Base-by-base conservation (phyloP, 2,888 invertebrate species). In the Lycophotia porphyrea region DNA sequence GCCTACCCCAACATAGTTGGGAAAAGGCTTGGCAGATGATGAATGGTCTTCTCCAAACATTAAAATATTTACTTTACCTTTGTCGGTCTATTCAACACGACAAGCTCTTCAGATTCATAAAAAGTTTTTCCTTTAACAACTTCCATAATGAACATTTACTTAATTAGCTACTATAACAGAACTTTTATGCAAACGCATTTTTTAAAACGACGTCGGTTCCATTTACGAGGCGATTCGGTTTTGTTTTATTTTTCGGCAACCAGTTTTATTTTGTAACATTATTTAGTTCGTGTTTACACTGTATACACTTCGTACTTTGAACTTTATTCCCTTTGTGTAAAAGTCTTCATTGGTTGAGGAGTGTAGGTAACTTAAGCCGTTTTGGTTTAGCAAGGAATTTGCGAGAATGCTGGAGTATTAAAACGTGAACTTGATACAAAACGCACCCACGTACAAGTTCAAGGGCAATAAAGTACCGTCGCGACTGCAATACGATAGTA, bases 391-490 rank as follows among this genome's bases (percentile, higher is more conserved):
- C 21, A 31, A 9, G 7, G 42, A 69, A 70, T 76, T 82, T 49
- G 76, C 74, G 65, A 71, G 80, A 78, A 83, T 83, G 84, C 71
- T 76, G 75, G 69, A 81, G 84, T 87, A 89, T 88, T 88, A 84
- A 63, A 74, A 74, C 18, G 80, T 72, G 71, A 89, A 88, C 87
- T 87, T 87, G 86, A 90, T 89, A 88, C 87, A 86, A 76, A 81
- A 82, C 81, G 83, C 78, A 84, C 84, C 82, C 84, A 85, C 80
- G 87, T 85, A 85, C 78, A 90, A 91, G 92, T 91, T 92, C 91
- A 91, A 90, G 92, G 92, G 71, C 85, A 82, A 67, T 76, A 64
- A 44, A 64, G 61, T 75, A 72, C 58, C 27, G 60, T 70, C 34
- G 36, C 72, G 77, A 79, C 52, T 61, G 61, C 71, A 65, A 61